Base-by-base conservation (phyloP, 2,113 vertebrate genomes). In the Hystrix brachyura region DNA sequence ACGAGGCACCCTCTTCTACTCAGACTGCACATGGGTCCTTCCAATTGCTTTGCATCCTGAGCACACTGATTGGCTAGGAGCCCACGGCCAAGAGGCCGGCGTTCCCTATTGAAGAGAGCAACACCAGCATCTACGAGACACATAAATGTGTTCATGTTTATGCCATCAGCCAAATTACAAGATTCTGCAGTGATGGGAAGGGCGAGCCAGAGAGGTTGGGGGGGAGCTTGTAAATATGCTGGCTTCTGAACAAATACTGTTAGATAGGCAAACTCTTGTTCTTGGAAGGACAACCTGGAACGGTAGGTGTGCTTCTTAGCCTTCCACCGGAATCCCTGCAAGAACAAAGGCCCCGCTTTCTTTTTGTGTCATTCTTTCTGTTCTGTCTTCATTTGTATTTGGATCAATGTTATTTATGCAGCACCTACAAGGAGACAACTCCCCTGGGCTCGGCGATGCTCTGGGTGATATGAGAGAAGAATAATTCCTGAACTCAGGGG, bases 1-100 rank as follows among this genome's bases (percentile, higher is more conserved):
- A 97, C 97, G 87, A 97, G 93, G 91, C 76, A 27, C 72, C 60
- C 96, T 97, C 83, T 97, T 91, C 62, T 92, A 87, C 90, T 90
- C 94, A 96, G 81, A 87, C 38, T 78, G 93, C 83, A 74, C 65
- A 5, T 57, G 19, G 62, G 46, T n/a, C 38, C 38, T 95, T 94
- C 90, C 11, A 74, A 62, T 53, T n/a, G 25, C 67, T 91, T 93
- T 92, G 81, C 27, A 79, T 71, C 78, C 86, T 91, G 60, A 86
- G 93, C 93, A 79, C 53, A 55, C 8, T 90, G 88, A 60, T n/a
- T 82, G 43, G 55, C 25, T 59, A 17, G 67, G 64, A 27, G 69
- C 67, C 74, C 76, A 25, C 14, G 46, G 38, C 43, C n/a, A 51
- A 60, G 23, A 43, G 81, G 19, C 64, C 34, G 64, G 29, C 1